Evolutionary conservation across 2,113 vertebrate genomes (phyloP).

Genomic region (Lonchura striata): DNA sequence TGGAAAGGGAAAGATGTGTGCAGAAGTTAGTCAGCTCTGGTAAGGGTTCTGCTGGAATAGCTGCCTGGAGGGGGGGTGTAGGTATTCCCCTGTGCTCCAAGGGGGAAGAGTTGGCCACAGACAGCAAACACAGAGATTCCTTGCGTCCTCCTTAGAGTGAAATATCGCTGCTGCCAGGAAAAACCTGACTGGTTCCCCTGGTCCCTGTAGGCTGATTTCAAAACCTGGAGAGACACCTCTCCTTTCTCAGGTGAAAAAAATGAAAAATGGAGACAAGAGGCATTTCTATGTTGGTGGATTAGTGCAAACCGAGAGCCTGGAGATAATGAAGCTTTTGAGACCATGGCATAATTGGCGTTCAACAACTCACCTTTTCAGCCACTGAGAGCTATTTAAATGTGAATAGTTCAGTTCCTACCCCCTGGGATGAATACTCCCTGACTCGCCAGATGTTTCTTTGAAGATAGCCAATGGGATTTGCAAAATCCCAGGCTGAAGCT

Average conservation of each 20-base stretch:
- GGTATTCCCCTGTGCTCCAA: not conserved
- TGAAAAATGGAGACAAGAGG: not conserved
- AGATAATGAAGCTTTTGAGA: not conserved
- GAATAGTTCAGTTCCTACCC: not conserved
- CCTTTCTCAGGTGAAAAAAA: not conserved
- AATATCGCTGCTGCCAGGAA: not conserved
- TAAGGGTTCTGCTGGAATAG: not conserved
- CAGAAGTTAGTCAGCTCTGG: not conserved
- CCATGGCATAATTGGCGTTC: not conserved
- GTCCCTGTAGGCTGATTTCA: not conserved
- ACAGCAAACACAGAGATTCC: not conserved
- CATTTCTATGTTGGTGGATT: not conserved
- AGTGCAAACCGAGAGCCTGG: not conserved
- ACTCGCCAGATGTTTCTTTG: not conserved
- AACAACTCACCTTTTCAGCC: not conserved
- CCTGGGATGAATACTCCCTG: not conserved
- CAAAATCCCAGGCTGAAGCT: not conserved
- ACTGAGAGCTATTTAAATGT: not conserved
- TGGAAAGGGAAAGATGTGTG: not conserved
- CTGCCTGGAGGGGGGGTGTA: not conserved
- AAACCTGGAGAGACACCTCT: not conserved
- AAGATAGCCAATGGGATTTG: not conserved
- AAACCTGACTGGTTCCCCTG: not conserved
- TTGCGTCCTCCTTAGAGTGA: rapidly evolving
- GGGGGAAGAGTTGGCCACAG: not conserved